Evolutionary conservation across 2,113 vertebrate species (phyloP).

Genomic region (Plecotus auritus): DNA sequence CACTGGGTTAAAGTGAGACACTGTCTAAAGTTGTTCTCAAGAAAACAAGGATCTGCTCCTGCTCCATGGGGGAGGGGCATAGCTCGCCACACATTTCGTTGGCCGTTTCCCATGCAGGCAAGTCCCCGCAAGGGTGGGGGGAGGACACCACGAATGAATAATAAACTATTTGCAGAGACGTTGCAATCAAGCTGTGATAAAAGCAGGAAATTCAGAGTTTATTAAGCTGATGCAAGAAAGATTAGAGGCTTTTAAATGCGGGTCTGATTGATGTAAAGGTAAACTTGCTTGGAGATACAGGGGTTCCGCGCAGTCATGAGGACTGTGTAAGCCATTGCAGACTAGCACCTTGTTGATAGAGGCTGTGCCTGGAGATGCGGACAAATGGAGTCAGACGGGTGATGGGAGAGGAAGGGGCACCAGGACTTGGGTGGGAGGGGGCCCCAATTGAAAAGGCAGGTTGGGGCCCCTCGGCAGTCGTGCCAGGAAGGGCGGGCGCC

Average conservation of each 20-base stretch:
- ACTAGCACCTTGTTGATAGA: constrained; percentile 43
- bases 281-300: constrained; percentile 51
- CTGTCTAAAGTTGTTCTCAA: not conserved
- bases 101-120: not conserved
- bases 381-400: not conserved
- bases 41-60: not conserved
- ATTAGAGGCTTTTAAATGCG: constrained; percentile 61
- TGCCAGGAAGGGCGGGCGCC: not conserved
- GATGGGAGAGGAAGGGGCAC: not conserved
- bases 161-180: constrained; percentile 52
- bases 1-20: not conserved
- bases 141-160: not conserved
- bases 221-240: constrained; percentile 60
- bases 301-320: not conserved
- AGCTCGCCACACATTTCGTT: not conserved
- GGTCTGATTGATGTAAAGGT: constrained; percentile 61
- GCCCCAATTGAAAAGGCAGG: not conserved
- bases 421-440: not conserved
- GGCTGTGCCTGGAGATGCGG: not conserved
- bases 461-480: not conserved
- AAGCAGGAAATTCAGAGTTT: constrained; percentile 67
- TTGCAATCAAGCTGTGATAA: constrained; percentile 40
- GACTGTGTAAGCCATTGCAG: not conserved
- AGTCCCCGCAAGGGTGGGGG: not conserved
- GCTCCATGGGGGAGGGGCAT: not conserved